Base-by-base conservation (phyloP, 2,888 invertebrate genomes). In the Bimastos eiseni region DNA sequence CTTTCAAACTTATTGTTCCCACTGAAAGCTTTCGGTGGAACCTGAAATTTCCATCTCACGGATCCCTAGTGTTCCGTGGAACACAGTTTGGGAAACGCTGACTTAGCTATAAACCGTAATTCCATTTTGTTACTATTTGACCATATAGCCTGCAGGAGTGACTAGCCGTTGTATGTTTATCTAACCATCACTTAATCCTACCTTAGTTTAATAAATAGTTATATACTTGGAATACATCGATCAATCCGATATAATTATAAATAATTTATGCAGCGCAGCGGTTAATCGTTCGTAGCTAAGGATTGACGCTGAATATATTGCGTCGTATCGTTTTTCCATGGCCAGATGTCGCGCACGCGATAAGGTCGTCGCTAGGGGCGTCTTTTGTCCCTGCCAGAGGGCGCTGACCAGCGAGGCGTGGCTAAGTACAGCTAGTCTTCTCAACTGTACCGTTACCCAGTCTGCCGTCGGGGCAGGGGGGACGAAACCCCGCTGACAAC, bases 371-470 rank as follows among this genome's bases (percentile, higher is more conserved):
- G 86, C 36, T 33, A 36, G 17, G 86, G 37, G 21, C 36, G 17
- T 37, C 24, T 34, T 37, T 36, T 36, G 19, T 19, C 37, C 36
- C 84, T 19, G 86, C 36, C 37, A 86, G 86, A 86, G 34, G 86
- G 86, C 34, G 34, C 86, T 70, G 86, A 86, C 37, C 86, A 86
- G 30, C 34, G 86, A 86, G 86, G 86, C 86, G 86, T 86, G 86
- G 86, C 86, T 86, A 86, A 86, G 86, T 86, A 86, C 36, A 11
- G 37, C 37, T 86, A 36, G 86, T 84, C 84, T 33, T 84, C 84
- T 34, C 36, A 33, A 33, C 21, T 36, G 84, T 36, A 86, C 86
- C 86, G 86, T 86, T 86, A 86, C 86, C 86, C 86, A 33, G 70
- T 70, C 70, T 30, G 70, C 70, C 70, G 70, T 17, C 0, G 30